Evolutionary conservation across 1,140 invertebrate species (phyloP).

Genomic region (Diploscapter pachys): DNA sequence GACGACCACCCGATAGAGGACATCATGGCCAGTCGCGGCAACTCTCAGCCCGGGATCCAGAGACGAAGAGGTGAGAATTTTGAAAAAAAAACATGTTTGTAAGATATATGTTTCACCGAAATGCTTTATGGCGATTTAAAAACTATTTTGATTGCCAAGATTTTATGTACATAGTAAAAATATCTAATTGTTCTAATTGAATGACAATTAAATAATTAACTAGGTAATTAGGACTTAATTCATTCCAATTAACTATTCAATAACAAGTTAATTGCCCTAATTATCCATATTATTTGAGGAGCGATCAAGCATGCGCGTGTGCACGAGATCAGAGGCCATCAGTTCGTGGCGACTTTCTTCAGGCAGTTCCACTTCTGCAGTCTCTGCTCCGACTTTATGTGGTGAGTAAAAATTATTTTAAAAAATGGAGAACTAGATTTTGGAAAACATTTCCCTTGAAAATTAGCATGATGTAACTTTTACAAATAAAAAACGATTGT

Average conservation of each 20-base stretch:
- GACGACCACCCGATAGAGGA: constrained; percentile 30
- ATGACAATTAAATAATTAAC: too few species aligned
- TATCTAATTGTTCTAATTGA: too few species aligned
- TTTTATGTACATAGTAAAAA: too few species aligned
- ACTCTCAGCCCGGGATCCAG: constrained; percentile 27
- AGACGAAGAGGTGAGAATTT: constrained; percentile 22
- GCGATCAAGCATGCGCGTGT: constrained; percentile 81
- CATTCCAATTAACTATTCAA: neutral
- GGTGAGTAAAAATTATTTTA: constrained; percentile 56
- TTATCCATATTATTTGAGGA: constrained; percentile 61
- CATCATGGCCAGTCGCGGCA: constrained; percentile 22
- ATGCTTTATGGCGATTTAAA: neutral
- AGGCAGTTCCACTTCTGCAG: constrained; percentile 64
- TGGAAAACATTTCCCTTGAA: too few species aligned
- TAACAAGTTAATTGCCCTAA: too few species aligned
- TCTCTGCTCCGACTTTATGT: constrained; percentile 64
- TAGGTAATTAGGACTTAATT: too few species aligned
- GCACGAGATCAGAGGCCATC: constrained; percentile 86
- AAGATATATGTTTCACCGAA: too few species aligned
- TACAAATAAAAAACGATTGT: too few species aligned
- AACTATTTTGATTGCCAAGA: neutral
- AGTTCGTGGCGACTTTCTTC: constrained; percentile 66
- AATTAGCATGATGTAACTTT: too few species aligned
- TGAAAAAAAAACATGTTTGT: neutral
- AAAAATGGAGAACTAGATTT: too few species aligned